Base-by-base conservation (phyloP, 2,888 invertebrate species). In the Strigamia crassipes region DNA sequence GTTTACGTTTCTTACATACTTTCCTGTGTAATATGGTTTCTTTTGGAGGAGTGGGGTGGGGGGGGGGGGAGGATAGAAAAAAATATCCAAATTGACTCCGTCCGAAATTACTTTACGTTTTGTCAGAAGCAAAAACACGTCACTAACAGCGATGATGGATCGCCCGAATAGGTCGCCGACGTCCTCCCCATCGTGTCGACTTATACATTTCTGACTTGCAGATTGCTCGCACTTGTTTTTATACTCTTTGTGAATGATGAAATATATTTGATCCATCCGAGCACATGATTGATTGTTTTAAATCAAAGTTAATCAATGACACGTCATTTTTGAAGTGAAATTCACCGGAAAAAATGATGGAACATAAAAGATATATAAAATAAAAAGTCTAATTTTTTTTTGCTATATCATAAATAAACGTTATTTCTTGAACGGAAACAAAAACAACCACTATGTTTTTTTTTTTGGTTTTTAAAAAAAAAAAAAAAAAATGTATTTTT, bases 121-220 rank as follows among this genome's bases (percentile, higher is more conserved):
- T 73, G 73, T 73, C 73, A 73, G 73, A 27, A 27, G 73, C 73
- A 73, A 73, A 73, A 73, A 73, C 73, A 73, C 73, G 73, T 73
- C 73, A 73, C 73, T 73, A 27, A 27, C 73, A 73, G 73, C 73
- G 73, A 73, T 73, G 73, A 73, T 73, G 73, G 73, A 73, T 73
- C 73, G 73, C 73, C 73, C 73, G 31, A 73, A 73, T 15, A 73
- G 73, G 73, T 73, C 73, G 73, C 73, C 73, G 73, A 27, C 73
- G 31, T 1, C 73, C 73, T 73, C n/a, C 73, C 73, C 73, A 23
- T 73, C 73, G 31, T 73, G 73, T 73, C 73, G 73, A 73, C 73
- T 73, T 73, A 73, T 73, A 73, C 73, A 73, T 73, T 73, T 73
- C 73, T 73, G 73, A 73, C 73, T 73, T 73, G 73, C 73, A 73